These are phyloP conservation scores for Heterochromis multidens DNA, from an alignment of 2,113 vertebrate genomes.

Conservation along the genomic window DNA sequence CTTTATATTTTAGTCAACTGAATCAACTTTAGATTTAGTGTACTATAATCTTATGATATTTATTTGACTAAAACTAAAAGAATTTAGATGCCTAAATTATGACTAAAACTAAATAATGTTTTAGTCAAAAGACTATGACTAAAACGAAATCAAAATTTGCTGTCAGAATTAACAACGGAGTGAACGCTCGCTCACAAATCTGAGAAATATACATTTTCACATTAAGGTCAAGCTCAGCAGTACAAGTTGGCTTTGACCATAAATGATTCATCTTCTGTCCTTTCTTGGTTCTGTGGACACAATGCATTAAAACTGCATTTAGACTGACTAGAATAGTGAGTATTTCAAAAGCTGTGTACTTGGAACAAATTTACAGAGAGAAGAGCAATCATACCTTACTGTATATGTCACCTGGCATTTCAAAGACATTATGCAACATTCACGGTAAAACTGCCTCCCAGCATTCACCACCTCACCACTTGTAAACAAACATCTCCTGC, in stretches of 20 bases:
- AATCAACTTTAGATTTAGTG: too few relatives aligned
- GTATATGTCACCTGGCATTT: neutral
- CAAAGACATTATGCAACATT: neutral
- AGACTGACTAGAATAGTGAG: neutral
- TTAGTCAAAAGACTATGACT: too few relatives aligned
- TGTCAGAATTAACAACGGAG: too few relatives aligned
- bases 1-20: too few relatives aligned
- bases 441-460: neutral
- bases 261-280: neutral
- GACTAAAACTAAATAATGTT: too few relatives aligned
- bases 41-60: too few relatives aligned
- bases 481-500: slow-evolving; percentile 59
- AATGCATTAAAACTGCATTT: neutral
- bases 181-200: neutral
- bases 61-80: too few relatives aligned
- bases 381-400: neutral
- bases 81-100: too few relatives aligned
- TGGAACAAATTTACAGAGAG: neutral
- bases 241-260: neutral
- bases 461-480: neutral
- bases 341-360: neutral
- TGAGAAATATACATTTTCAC: neutral
- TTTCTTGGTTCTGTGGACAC: neutral
- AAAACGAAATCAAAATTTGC: too few relatives aligned
- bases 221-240: neutral